A percentile compares a stretch with the other conserved stretches of the same genome.
Evolutionary conservation across 2,113 vertebrate species (phyloP).

Genomic region (Dascyllus trimaculatus): DNA sequence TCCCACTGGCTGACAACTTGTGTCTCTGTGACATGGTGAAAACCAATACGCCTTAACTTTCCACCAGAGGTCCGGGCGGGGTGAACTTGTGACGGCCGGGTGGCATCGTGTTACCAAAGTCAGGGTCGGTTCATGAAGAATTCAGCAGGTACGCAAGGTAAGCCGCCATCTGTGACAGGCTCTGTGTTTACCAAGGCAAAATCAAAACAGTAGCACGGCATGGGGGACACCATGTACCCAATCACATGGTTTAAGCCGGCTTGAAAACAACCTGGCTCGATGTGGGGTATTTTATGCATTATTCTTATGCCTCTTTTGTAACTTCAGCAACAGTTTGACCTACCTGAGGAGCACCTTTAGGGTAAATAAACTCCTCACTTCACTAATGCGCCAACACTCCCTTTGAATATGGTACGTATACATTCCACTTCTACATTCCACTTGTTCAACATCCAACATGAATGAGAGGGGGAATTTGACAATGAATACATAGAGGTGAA

Average conservation of each 20-base stretch:
- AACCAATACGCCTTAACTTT: constrained; percentile 67
- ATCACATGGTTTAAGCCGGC: background rate
- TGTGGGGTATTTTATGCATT: too few relatives aligned
- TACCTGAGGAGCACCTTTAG: too few relatives aligned
- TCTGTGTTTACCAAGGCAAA: constrained; percentile 42
- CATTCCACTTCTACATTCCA: too few relatives aligned
- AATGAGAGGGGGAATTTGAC: too few relatives aligned
- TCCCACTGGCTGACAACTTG: constrained; percentile 39
- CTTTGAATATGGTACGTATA: too few relatives aligned
- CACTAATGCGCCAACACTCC: too few relatives aligned
- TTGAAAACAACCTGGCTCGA: background rate
- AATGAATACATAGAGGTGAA: too few relatives aligned
- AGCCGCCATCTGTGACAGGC: constrained; percentile 65
- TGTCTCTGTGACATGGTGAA: constrained; percentile 48
- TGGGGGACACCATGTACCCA: background rate
- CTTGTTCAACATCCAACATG: too few relatives aligned
- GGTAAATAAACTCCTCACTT: too few relatives aligned
- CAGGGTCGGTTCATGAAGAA: constrained; percentile 75
- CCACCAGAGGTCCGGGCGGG: constrained; percentile 49
- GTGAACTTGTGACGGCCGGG: constrained; percentile 52
- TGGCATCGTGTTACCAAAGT: constrained; percentile 72
- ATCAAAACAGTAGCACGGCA: constrained; percentile 54
- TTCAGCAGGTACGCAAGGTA: constrained; percentile 70
- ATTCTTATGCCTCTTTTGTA: too few relatives aligned
- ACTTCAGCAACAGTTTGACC: too few relatives aligned